Evolutionary conservation across 2,797 vertebrate species (phyloP), one percentile per base, ranked within the genome.

Genomic region (Notolepis coatsorum): DNA sequence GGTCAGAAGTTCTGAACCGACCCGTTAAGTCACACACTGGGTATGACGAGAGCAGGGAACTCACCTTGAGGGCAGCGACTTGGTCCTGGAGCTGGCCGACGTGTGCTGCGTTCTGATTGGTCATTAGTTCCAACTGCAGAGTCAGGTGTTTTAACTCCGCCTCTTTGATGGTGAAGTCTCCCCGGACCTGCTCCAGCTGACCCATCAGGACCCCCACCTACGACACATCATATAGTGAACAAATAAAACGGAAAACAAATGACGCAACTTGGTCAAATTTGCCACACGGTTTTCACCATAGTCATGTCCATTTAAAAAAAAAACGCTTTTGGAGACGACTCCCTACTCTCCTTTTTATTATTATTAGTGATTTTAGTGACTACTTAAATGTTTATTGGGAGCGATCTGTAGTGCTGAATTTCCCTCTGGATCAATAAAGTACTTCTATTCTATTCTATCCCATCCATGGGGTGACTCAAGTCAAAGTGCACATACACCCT

Each of bases 111-210:
- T 77, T 90, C 8, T 90, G 82, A 48, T 68, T 86, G 41, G 84
- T 89, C 46, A 93, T 85, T 1, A 90, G 51, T 50, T 95, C 94
- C 61, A 95, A 81, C 58, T 96, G 88, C 45, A 96, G 71, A 4
- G 89, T 90, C 47, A 96, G 87, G 58, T 93, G 94, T 48, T 93
- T 17, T 4, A 95, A 78, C 69, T 97, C 95, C 28, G 93, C 88
- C 0, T 91, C 92, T 81, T 94, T 95, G 62, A 89, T 88, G 39
- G 54, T 82, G 62, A 97, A 45, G 39, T 92, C 90, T 6, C 87
- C 90, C 84, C 95, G 94, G 24, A 92, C 77, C 45, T 88, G 85
- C 61, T 95, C 92, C 46, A 96, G 65, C 55, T 94, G 93, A 9
- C 92, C 84, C 57, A 89, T 67, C 43, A 97, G 77, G 21, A 82